Evolutionary conservation across 2,888 invertebrate genomes (phyloP), one percentile per base, ranked within the genome.

Genomic region (Rhogogaster chlorosoma): DNA sequence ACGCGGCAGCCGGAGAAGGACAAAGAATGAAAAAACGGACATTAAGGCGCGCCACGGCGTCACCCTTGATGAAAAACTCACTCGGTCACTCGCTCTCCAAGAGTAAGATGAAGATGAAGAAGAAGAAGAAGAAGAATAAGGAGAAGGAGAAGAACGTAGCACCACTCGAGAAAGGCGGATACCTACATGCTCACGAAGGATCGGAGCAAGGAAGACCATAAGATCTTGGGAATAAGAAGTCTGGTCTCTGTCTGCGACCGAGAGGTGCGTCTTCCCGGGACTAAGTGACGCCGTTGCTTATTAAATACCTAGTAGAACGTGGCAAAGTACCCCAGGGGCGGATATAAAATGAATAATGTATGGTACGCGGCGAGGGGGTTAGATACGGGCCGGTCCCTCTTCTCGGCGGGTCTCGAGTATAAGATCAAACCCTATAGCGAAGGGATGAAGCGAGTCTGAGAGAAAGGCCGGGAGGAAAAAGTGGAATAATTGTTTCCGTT

Each of bases 261-360:
- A 53, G 26, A 77, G 77, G 77, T 53, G 77, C 49, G 77, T 77
- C 29, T 77, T 42, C 29, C 22, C 42, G 73, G 42, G 42, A 29
- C 77, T 32, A 15, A 26, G 38, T 73, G 73, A 73, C 73, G 73
- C 42, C 42, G 77, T 29, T 42, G 77, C 80, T 80, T 80, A 80
- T 80, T 80, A 80, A 80, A 80, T 61, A 29, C 80, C 80, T 32
- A 10, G 38, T 36, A 61, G 80, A 80, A 80, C 80, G 80, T 57
- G 80, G 80, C 18, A 61, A 80, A 80, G 57, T 80, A 61, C 61
- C 80, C 32, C 80, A 80, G 80, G 80, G 80, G 80, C 80, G 80
- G 80, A 80, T 80, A 80, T 61, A 61, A 80, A 61, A 61, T 80
- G 80, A 80, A 80, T 80, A 38, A 80, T 57, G 57, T 22, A 80